Percentiles rank a stretch among this genome's conserved stretches.
These are phyloP conservation scores for Abrostola tripartita DNA, from an alignment of 2,888 invertebrate species.

Conservation along the genomic window DNA sequence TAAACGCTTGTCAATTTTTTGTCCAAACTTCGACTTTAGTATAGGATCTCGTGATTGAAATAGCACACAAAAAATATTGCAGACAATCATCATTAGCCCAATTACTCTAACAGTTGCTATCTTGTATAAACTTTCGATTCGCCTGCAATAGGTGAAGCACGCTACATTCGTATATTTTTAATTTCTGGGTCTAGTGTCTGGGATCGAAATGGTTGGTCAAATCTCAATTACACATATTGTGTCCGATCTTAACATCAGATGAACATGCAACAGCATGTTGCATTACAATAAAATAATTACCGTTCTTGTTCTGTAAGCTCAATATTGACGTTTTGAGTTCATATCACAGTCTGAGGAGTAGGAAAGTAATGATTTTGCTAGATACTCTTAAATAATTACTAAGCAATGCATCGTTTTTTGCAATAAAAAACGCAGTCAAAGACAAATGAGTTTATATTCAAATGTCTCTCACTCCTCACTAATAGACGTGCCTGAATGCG, in stretches of 20 bases:
- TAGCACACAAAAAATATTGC: slow-evolving; percentile 48
- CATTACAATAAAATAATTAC: slow-evolving; percentile 41
- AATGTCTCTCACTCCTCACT: slow-evolving; percentile 68
- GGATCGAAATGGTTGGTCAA: slow-evolving; percentile 17
- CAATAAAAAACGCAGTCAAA: slow-evolving; percentile 53
- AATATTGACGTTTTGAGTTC: slow-evolving; percentile 36
- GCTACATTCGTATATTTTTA: slow-evolving; percentile 26
- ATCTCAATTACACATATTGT: slow-evolving; percentile 34
- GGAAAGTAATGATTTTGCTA: neutral
- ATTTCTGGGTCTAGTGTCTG: slow-evolving; percentile 22
- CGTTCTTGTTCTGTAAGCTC: slow-evolving; percentile 22
- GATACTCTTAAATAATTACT: slow-evolving; percentile 23
- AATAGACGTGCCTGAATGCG: slow-evolving; percentile 75
- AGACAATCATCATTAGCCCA: slow-evolving; percentile 56
- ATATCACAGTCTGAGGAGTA: slow-evolving; percentile 7
- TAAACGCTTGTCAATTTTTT: slow-evolving; percentile 58
- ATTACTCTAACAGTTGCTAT: slow-evolving; percentile 50
- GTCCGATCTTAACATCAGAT: slow-evolving; percentile 24
- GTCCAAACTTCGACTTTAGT: slow-evolving; percentile 52
- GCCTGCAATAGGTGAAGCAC: slow-evolving; percentile 26
- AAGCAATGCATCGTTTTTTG: slow-evolving; percentile 41
- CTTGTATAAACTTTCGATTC: slow-evolving; percentile 46
- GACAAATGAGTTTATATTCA: slow-evolving; percentile 64
- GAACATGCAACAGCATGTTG: slow-evolving; percentile 38
- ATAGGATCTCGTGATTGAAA: slow-evolving; percentile 45